phyloP scores from a whole-genome alignment of 2,113 vertebrate species.

The Platysteira castanea region DNA sequence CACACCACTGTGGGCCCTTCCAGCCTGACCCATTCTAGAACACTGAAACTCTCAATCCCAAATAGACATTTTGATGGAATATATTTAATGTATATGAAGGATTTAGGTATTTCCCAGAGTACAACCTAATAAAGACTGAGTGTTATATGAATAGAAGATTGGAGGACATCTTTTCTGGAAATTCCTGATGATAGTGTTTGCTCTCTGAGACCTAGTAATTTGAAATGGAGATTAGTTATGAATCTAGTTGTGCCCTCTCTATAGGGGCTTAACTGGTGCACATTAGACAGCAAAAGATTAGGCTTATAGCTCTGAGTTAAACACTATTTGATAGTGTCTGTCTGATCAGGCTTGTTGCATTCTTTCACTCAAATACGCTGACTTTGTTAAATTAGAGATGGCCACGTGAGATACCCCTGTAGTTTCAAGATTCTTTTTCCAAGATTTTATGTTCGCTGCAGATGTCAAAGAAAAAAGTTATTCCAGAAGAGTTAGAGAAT shows the following conservation, averaged over 20 bases:
- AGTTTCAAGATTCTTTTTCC: background rate
- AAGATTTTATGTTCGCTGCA: background rate
- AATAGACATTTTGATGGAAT: background rate
- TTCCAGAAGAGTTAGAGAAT: background rate
- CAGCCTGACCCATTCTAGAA: background rate
- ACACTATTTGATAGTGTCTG: background rate
- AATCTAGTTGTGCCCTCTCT: background rate
- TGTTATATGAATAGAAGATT: background rate
- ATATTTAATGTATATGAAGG: background rate
- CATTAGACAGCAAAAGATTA: background rate
- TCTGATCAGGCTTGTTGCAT: background rate
- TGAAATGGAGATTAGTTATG: background rate
- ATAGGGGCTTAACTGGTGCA: background rate
- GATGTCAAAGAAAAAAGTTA: background rate
- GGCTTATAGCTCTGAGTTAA: background rate
- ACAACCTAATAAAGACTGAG: background rate
- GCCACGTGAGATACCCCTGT: background rate
- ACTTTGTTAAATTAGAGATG: background rate
- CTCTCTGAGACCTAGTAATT: background rate
- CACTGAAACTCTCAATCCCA: background rate
- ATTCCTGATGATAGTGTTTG: background rate
- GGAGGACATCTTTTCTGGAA: background rate
- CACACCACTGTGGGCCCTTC: background rate
- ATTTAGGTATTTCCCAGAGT: background rate
- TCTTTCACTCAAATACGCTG: background rate